Conservation (phyloP, 2,113 vertebrate genomes). For the Eulemur rufifrons region DNA sequence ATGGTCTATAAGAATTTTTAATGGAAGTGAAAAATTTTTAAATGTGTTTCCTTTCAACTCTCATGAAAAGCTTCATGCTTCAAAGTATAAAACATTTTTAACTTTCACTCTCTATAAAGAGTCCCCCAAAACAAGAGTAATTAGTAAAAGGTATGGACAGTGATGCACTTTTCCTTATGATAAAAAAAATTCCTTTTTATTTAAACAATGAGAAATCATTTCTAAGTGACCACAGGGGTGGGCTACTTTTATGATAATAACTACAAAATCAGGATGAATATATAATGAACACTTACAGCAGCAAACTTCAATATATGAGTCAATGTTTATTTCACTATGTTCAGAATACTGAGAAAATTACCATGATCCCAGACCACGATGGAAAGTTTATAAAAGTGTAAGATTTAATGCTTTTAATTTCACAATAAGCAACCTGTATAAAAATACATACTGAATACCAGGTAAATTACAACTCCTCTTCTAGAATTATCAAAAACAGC, state of each 20-base stretch:
- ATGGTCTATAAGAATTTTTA: background rate
- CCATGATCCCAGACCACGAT: background rate
- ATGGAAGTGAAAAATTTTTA: background rate
- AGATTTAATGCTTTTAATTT: background rate
- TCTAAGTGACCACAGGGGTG: background rate
- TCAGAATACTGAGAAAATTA: background rate
- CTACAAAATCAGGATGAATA: background rate
- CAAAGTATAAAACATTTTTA: background rate
- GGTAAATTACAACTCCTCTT: background rate
- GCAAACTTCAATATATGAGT: background rate
- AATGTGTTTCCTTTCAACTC: background rate
- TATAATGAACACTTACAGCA: background rate
- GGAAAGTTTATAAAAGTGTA: background rate
- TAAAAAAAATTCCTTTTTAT: background rate
- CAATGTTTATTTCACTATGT: background rate
- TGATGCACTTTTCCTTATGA: background rate
- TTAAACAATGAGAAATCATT: background rate
- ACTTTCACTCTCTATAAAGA: background rate
- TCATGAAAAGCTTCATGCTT: background rate
- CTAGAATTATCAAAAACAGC: background rate
- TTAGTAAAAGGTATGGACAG: background rate
- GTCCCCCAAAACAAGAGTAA: background rate
- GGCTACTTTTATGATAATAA: background rate
- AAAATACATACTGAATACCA: background rate
- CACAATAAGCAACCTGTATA: background rate